A percentile compares a stretch with the other conserved stretches of the same genome.
These are phyloP conservation scores for Emydocephalus ijimae DNA, from an alignment of 2,113 vertebrate species.

Conservation along the genomic window DNA sequence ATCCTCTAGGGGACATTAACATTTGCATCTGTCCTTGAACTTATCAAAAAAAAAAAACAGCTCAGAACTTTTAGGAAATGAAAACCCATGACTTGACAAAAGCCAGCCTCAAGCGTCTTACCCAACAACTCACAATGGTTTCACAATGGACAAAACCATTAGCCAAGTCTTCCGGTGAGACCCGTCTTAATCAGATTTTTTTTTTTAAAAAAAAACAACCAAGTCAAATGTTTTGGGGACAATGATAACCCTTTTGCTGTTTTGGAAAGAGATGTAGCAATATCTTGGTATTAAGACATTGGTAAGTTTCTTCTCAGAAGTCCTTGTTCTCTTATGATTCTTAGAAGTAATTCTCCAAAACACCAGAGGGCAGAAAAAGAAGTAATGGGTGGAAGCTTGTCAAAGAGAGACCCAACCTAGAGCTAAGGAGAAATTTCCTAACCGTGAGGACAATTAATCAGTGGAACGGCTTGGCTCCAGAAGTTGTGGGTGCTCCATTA, in stretches of 20 bases:
- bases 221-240: background rate
- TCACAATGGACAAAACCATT: background rate
- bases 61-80: background rate
- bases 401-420: background rate
- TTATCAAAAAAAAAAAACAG: background rate
- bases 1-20: background rate
- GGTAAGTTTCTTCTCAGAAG: background rate
- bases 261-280: background rate
- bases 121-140: background rate
- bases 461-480: background rate
- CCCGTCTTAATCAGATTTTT: slow-evolving; percentile 15
- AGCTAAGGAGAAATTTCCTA: background rate
- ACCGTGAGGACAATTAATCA: background rate
- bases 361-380: background rate
- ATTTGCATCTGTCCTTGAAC: background rate
- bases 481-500: too few species aligned
- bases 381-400: background rate
- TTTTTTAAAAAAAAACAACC: background rate
- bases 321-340: background rate
- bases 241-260: background rate
- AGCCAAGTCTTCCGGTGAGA: background rate
- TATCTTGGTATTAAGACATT: background rate
- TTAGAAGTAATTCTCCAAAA: background rate
- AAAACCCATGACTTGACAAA: background rate
- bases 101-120: background rate